Base-by-base conservation (phyloP, 2,888 invertebrate genomes). In the Drosophila putrida region DNA sequence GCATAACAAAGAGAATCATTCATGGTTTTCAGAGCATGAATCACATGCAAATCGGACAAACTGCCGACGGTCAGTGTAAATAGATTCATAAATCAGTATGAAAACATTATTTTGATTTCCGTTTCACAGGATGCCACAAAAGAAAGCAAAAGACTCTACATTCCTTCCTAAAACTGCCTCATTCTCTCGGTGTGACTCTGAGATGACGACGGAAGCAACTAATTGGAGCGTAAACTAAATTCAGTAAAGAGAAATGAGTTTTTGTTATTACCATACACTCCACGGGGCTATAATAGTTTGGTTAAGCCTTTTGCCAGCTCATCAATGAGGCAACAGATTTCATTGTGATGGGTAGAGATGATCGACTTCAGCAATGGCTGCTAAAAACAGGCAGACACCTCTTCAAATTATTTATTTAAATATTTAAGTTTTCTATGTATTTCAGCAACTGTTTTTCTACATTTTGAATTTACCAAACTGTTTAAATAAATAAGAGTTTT, bases 1-100 rank as follows among this genome's bases (percentile, higher is more conserved):
- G 28, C 46, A 61, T 65, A 82, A 78, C 64, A 75, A 85, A 77
- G 75, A 60, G 62, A 79, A 89, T 85, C 89, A 89, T 89, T 85
- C 88, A 85, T 85, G 85, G 89, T 89, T 89, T 85, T 89, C 74
- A 89, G 89, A 85, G 85, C 85, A 89, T 89, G 84, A 85, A 85
- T 89, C 89, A 84, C 88, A 84, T 84, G 85, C 88, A 84, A 87
- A 89, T 88, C 79, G 85, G 55, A 53, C 59, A 58, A 47, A 33
- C 43, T 38, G 62, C 33, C 67, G 63, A 71, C 64, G 73, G 72
- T 70, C 81, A 88, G 70, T 86, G 74, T 75, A 88, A 89, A 85
- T 89, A 88, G 88, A 85, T 88, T 79, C 85, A 86, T 86, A 86
- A 86, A 86, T 86, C 85, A 89, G 80, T 72, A 76, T 78, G 85